A percentile compares a stretch with the other conserved stretches of the same genome.
Evolutionary conservation across 2,797 vertebrate genomes (phyloP).

Genomic region (Melanotaenia trifasciata): DNA sequence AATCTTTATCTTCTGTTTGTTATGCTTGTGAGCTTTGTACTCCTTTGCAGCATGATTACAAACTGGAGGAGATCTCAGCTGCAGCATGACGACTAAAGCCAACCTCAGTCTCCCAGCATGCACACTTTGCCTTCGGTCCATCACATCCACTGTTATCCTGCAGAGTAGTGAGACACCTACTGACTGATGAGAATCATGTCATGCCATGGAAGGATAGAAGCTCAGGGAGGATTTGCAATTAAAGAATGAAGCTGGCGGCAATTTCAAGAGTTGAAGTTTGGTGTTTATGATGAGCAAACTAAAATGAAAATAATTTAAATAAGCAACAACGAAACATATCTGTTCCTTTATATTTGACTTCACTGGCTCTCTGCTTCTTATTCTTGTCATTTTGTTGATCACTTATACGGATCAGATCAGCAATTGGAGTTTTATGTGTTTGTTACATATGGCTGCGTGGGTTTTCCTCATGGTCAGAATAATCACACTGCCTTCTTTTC

Average conservation of each 20-base stretch:
- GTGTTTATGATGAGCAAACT: neutral
- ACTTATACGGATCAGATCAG: slow-evolving; percentile 2
- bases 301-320: neutral
- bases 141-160: slow-evolving; percentile 9
- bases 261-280: neutral
- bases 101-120: slow-evolving; percentile 39
- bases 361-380: neutral
- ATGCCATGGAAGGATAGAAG: neutral
- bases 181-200: slow-evolving; percentile 42
- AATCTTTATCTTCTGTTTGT: slow-evolving; percentile 47
- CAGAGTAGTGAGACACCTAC: slow-evolving; percentile 69
- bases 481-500: slow-evolving; percentile 25
- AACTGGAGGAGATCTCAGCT: slow-evolving; percentile 38
- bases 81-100: slow-evolving; percentile 38
- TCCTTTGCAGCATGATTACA: slow-evolving; percentile 2
- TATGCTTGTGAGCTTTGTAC: slow-evolving; percentile 39
- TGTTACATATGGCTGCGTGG: slow-evolving; percentile 21
- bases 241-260: neutral
- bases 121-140: slow-evolving; percentile 32
- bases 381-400: neutral
- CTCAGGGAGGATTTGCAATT: neutral
- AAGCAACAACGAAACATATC: neutral
- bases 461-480: slow-evolving; percentile 43
- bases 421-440: slow-evolving; percentile 10
- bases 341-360: neutral